Base-by-base conservation (phyloP, 2,797 vertebrate species). In the Enteromius thamalakanensis region DNA sequence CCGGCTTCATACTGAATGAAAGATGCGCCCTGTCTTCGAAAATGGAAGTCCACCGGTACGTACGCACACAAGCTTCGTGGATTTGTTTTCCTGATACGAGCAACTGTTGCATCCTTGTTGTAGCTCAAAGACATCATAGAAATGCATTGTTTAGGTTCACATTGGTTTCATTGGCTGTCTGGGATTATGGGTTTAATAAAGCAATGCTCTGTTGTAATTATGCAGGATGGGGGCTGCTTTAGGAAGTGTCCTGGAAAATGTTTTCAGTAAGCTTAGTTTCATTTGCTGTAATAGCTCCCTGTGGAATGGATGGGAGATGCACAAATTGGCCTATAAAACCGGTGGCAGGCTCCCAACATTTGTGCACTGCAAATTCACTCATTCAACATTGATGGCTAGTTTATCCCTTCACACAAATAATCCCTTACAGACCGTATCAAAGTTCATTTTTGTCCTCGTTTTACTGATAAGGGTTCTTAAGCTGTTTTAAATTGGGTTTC, bases 1-100 rank as follows among this genome's bases (percentile, higher is more conserved):
- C 92, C 82, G 89, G 88, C 87, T 92, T 93, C 88, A 87, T 91
- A 87, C 91, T 93, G 84, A 87, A 69, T 67, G 92, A 92, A 88
- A 92, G 91, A 94, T 95, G 94, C 84, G 67, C 88, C 40, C 82
- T 88, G 78, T 88, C 91, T 77, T 91, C 92, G 64, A 93, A 93
- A 90, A 95, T 95, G 94, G 94, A 95, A 91, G 90, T 91, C 71
- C 92, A 93, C 88, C 93, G 94, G 94, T 95, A 94, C 0, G 94
- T 95, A 92, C 81, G 81, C 71, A 71, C 51, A 14, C 65, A 58
- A 84, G 69, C 12, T 84, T 81, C 34, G 42, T 74, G 49, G 37
- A 34, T 45, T 78, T 29, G 34, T 34, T 34, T 58, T 78, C 55
- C 49, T 68, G 42, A 84, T 85, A 65, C 34, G 71, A 80, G 80